phyloP scores from a whole-genome alignment of 2,113 vertebrate species.

The Colaptes auratus region DNA sequence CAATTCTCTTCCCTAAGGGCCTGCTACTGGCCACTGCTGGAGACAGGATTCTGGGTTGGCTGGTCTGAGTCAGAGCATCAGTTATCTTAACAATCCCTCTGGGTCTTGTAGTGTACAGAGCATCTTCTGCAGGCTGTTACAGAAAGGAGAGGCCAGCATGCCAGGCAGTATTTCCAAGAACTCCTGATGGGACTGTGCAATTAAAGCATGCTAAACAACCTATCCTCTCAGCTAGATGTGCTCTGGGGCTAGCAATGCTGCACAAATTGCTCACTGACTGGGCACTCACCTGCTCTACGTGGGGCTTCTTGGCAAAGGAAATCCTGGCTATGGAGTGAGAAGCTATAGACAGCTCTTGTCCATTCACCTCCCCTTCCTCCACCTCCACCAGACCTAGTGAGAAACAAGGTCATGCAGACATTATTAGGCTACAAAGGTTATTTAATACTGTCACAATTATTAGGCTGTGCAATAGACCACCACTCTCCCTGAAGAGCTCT shows the following conservation, averaged over 20 bases:
- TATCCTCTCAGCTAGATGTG: background rate
- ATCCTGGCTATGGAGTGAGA: slow-evolving; percentile 87
- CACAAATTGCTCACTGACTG: background rate
- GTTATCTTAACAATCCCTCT: background rate
- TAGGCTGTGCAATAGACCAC: background rate
- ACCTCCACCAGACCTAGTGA: slow-evolving; percentile 92
- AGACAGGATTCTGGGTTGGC: background rate
- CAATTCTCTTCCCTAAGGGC: background rate
- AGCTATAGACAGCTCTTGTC: slow-evolving; percentile 80
- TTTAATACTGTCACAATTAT: background rate
- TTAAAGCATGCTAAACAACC: background rate
- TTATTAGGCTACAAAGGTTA: background rate
- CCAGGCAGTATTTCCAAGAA: background rate
- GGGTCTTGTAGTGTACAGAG: background rate
- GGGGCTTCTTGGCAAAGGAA: slow-evolving; percentile 91
- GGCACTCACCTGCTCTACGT: slow-evolving; percentile 87
- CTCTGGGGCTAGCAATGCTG: background rate
- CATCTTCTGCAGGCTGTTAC: background rate
- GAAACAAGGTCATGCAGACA: background rate
- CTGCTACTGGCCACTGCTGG: background rate
- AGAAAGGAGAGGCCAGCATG: background rate
- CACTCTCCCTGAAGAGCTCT: background rate
- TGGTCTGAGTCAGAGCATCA: background rate
- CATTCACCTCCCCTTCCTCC: slow-evolving; percentile 91
- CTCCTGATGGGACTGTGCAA: background rate